These are phyloP conservation scores for Lomographa bimaculata DNA, from an alignment of 2,888 invertebrate species.

Conservation along the genomic window DNA sequence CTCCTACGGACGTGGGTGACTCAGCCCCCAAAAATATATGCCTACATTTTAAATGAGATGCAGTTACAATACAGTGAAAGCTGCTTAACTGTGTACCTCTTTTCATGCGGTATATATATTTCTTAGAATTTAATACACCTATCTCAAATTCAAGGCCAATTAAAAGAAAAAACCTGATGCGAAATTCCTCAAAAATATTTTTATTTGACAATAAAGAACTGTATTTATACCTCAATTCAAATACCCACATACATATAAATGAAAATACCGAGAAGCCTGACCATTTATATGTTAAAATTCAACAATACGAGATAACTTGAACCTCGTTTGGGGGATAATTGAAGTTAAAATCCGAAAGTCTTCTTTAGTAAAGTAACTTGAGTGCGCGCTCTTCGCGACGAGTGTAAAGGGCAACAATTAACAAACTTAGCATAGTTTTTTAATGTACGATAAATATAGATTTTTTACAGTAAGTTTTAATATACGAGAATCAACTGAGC, in stretches of 20 bases:
- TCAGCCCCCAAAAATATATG: too few relatives aligned
- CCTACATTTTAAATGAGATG: too few relatives aligned
- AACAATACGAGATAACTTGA: slow-evolving; percentile 7
- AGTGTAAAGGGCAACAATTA: slow-evolving; percentile 42
- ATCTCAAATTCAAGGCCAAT: slow-evolving; percentile 5
- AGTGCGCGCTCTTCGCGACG: slow-evolving; percentile 17
- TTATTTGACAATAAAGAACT: slow-evolving; percentile 14
- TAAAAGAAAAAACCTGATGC: slow-evolving; percentile 1
- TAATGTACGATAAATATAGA: slow-evolving; percentile 65
- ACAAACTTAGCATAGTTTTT: slow-evolving; percentile 62
- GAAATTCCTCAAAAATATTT: slow-evolving; percentile 7
- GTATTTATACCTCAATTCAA: slow-evolving; percentile 12
- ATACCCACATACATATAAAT: slow-evolving; percentile 6
- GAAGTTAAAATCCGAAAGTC: slow-evolving; percentile 15
- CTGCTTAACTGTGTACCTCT: too few relatives aligned
- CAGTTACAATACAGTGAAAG: too few relatives aligned
- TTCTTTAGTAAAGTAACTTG: slow-evolving; percentile 23
- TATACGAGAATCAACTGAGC: slow-evolving; percentile 79
- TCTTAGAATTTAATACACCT: slow-evolving; percentile 3
- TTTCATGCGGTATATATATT: too few relatives aligned
- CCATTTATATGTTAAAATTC: slow-evolving; percentile 3
- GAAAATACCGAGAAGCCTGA: slow-evolving; percentile 7
- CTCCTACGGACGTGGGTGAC: too few relatives aligned
- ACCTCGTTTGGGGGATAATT: slow-evolving; percentile 3
- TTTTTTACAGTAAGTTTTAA: slow-evolving; percentile 78